A percentile compares a stretch with the other conserved stretches of the same genome.
phyloP scores from a whole-genome alignment of 2,888 invertebrate species.

The Ophion ellenae region DNA sequence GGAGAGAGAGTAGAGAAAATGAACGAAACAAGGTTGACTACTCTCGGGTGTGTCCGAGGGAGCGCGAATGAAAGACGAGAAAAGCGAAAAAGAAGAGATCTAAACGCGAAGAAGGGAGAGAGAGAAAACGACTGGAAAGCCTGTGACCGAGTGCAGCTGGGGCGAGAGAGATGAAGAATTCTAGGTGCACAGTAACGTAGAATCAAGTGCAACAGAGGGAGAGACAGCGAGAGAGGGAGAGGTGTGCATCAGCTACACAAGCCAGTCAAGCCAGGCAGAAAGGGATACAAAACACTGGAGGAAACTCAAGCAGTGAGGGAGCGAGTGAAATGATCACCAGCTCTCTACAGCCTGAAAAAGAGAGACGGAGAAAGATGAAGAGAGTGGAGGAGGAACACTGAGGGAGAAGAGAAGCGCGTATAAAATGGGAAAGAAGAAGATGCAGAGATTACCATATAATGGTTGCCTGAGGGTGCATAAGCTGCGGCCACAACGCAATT shows the following conservation, averaged over 20 bases:
- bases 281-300: constrained; percentile 50
- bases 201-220: constrained; percentile 18
- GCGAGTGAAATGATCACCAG: background rate
- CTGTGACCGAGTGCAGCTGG: constrained; percentile 41
- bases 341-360: background rate
- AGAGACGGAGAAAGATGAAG: constrained; percentile 28
- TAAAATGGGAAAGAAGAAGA: constrained; percentile 74
- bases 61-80: constrained; percentile 65
- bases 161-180: constrained; percentile 41
- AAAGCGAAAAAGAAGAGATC: constrained; percentile 60
- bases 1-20: constrained; percentile 63
- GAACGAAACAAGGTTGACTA: constrained; percentile 48
- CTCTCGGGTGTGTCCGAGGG: constrained; percentile 58
- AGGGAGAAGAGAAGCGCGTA: constrained; percentile 53
- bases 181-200: constrained; percentile 49
- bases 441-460: constrained; percentile 83
- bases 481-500: constrained; percentile 82
- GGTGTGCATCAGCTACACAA: constrained; percentile 60
- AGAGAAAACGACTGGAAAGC: constrained; percentile 10
- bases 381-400: constrained; percentile 36
- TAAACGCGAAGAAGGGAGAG: constrained; percentile 31
- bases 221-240: constrained; percentile 11
- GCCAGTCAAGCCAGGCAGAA: constrained; percentile 54
- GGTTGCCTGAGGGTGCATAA: constrained; percentile 83
- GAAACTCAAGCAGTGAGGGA: constrained; percentile 34